Evolutionary conservation across 2,888 invertebrate genomes (phyloP).

Genomic region (Caenorhabditis japonica): DNA sequence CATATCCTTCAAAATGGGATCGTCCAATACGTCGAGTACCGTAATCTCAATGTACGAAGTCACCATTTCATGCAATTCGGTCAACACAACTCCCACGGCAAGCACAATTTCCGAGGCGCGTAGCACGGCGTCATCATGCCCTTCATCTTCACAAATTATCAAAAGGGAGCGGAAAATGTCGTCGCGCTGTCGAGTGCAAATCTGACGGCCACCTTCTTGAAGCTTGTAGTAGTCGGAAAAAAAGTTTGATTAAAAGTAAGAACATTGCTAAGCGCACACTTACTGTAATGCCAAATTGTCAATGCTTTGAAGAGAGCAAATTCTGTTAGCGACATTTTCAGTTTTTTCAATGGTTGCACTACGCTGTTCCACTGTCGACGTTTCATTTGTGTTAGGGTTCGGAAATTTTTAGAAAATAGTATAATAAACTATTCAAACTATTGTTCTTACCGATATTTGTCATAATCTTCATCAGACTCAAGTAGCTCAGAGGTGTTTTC

Average conservation of each 20-base stretch:
- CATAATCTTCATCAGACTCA: conserved; percentile 36
- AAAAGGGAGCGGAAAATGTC: conserved; percentile 32
- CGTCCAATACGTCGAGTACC: conserved; percentile 40
- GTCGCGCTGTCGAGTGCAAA: conserved; percentile 36
- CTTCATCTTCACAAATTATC: conserved; percentile 45
- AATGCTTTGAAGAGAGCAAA: conserved; percentile 48
- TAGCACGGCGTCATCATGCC: conserved; percentile 20
- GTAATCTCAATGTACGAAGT: conserved; percentile 43
- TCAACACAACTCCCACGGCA: conserved; percentile 24
- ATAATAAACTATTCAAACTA: background rate
- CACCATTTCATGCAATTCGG: conserved; percentile 43
- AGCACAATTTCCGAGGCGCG: conserved; percentile 34
- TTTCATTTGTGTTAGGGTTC: conserved; percentile 32
- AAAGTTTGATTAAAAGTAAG: too few relatives aligned
- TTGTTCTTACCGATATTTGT: conserved; percentile 25
- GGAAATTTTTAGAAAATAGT: background rate
- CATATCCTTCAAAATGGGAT: conserved; percentile 51
- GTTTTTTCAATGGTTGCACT: conserved; percentile 31
- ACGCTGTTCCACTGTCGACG: conserved; percentile 36
- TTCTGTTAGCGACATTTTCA: conserved; percentile 40
- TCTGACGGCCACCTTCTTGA: conserved; percentile 21
- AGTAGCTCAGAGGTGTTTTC: conserved; percentile 24
- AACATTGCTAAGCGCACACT: too few relatives aligned
- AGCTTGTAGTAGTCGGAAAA: conserved; percentile 51
- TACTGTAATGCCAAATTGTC: conserved; percentile 54